These are phyloP conservation scores for Oryzias curvinotus DNA, from an alignment of 2,113 vertebrate genomes.

Conservation along the genomic window DNA sequence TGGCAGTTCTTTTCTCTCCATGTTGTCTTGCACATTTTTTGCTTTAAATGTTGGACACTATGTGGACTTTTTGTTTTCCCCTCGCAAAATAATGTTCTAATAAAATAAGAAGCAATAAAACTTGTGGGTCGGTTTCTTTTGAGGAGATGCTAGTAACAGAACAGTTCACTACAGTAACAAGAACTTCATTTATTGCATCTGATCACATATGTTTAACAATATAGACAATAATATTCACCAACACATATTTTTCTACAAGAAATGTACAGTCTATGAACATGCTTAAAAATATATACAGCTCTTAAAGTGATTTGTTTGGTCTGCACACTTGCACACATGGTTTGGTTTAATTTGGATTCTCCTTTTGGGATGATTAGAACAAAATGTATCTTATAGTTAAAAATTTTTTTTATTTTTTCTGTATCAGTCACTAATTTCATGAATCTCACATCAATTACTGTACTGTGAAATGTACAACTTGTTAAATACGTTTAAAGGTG, in stretches of 20 bases:
- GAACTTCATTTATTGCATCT: slow-evolving; percentile 56
- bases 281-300: slow-evolving; percentile 51
- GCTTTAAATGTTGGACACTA: slow-evolving; percentile 83
- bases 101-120: slow-evolving; percentile 78
- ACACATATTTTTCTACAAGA: slow-evolving; percentile 65
- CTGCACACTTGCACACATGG: background rate
- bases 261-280: slow-evolving; percentile 76
- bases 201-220: slow-evolving; percentile 49
- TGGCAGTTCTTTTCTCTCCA: slow-evolving; percentile 80
- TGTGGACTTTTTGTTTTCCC: slow-evolving; percentile 77
- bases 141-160: background rate
- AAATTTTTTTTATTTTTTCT: too few relatives aligned
- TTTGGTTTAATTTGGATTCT: background rate
- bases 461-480: too few relatives aligned
- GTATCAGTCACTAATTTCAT: too few relatives aligned
- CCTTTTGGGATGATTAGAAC: background rate
- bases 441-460: too few relatives aligned
- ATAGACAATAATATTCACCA: slow-evolving; percentile 70
- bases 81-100: slow-evolving; percentile 89
- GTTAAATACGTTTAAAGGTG: too few relatives aligned
- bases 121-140: background rate
- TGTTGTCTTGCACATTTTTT: slow-evolving; percentile 85
- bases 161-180: background rate
- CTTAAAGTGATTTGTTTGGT: background rate
- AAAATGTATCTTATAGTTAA: background rate